Base-by-base conservation (phyloP, 2,797 vertebrate genomes). In the Paratrypauchen microcephalus region DNA sequence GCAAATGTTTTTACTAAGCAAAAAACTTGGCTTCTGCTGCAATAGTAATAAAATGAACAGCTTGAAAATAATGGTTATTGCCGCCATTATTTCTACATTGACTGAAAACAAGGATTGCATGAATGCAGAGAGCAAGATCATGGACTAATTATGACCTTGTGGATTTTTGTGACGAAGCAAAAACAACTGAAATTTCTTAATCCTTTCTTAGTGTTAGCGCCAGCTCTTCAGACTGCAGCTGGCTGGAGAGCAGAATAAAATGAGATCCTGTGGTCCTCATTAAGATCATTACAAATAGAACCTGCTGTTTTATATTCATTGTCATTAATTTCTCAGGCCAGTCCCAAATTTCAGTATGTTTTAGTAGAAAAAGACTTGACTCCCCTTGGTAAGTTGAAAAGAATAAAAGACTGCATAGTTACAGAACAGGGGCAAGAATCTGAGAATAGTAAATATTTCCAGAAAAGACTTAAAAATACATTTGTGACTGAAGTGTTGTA, bases 241-340 rank as follows among this genome's bases (percentile, higher is more conserved):
- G 70, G 77, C 80, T 78, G 71, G 48, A 71, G 72, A 84, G 83
- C 75, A 63, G 77, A 64, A 77, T 73, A 76, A 79, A 84, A 80
- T 72, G 72, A 87, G 69, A 84, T 50, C 81, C 77, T 63, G 82
- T 77, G 75, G 77, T 82, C 71, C 81, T 88, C 81, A 87, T 88
- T 91, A 83, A 82, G 47, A 74, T 70, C 71, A 81, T 73, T 79
- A 73, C 66, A 83, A 65, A 63, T 80, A 81, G 65, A 79, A 75
- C 78, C 78, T 79, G 78, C 80, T 85, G 85, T 75, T 85, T 90
- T 75, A 80, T 73, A 84, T 75, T 82, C 79, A 75, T 71, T 80
- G 79, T 84, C 75, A 88, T 87, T 79, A 86, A 77, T 36, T 60
- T 59, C 23, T 69, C 5, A 70, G 81, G 74, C 77, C 85, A 84